Evolutionary conservation across 1,140 invertebrate genomes (phyloP), one percentile per base, ranked within the genome.

Genomic region (Holcopasites calliopsidis): DNA sequence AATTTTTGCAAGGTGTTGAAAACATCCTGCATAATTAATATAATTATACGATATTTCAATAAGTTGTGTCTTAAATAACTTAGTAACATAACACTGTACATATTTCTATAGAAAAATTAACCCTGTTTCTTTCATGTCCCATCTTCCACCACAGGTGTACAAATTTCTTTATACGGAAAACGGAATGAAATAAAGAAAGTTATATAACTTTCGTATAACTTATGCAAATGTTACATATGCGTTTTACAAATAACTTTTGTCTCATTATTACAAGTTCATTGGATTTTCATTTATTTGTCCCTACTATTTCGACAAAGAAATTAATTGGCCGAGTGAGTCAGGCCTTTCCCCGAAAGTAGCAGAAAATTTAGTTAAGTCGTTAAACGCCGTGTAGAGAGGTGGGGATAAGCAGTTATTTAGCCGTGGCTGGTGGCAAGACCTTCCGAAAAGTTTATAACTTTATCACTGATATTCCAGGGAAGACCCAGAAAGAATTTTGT

Each of bases 401-500:
- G 71, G 70, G 77, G n/a, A n/a, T 68, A 79, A 82, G 66, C 61
- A 82, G 79, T 86, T 85, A 84, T 79, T 80, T 72, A 84, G 80
- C 64, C 44, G 35, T 55, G 28, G 50, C 42, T 70, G 49, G 66
- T 57, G 77, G 76, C 57, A 50, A 49, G 62, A 33, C 73, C 23
- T 71, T 55, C 65, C 70, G 52, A 85, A 80, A 82, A 88, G 79
- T 87, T 85, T 87, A 82, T 79, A 84, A 86, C 75, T 86, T 86
- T 82, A 86, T 85, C 77, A 79, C 73, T 65, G 77, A 86, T 87
- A 85, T 87, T 87, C 68, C 50, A 47, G 47, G 40, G 50, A n/a
- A n/a, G 49, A 61, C 38, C 58, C 11, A 49, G 75, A 78, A 87
- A 84, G 78, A 88, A 88, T 88, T 85, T 71, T n/a, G n/a, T 73